Evolutionary conservation across 37 sponge, comb jelly and placozoan genomes (phyloP).

Genomic region (Dysidea cf. avara): DNA sequence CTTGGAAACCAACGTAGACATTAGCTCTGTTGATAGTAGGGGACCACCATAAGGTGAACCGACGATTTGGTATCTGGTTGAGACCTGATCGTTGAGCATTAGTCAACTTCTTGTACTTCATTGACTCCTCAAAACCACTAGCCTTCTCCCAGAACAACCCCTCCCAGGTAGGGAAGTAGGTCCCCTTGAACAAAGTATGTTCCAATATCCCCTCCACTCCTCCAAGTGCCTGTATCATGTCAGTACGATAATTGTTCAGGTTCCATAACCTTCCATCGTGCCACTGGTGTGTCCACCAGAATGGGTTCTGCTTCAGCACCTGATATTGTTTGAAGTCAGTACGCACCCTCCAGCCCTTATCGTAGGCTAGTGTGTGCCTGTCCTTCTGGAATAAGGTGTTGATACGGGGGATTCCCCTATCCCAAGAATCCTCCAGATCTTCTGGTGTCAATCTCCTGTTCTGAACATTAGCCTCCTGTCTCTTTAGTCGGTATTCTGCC

Average conservation of each 20-base stretch:
- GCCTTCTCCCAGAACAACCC: conserved; percentile 99
- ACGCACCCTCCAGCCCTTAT: conserved; percentile 99
- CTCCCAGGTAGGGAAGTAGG: conserved; percentile 99
- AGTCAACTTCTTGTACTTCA: conserved; percentile 99
- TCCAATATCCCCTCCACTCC: conserved; percentile 99
- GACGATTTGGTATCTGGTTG: conserved; percentile 98
- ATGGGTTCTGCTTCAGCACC: conserved; percentile 99
- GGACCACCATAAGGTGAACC: conserved; percentile 99
- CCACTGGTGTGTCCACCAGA: conserved; percentile 99
- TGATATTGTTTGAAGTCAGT: conserved; percentile 99
- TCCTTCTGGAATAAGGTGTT: conserved; percentile 99
- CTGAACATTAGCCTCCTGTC: conserved; percentile 98
- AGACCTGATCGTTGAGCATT: conserved; percentile 99
- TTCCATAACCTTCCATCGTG: conserved; percentile 99
- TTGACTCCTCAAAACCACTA: conserved; percentile 99
- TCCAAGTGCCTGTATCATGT: conserved; percentile 99
- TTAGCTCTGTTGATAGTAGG: conserved; percentile 99
- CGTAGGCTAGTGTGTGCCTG: conserved; percentile 98
- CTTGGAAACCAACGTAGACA: conserved; percentile 99
- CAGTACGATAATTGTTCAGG: conserved; percentile 98
- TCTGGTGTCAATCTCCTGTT: conserved; percentile 96
- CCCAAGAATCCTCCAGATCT: conserved; percentile 99
- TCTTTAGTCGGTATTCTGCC: conserved; percentile 98
- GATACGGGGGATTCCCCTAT: conserved; percentile 98
- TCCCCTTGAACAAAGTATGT: conserved; percentile 99